Conservation (phyloP, 2,797 vertebrate genomes). For the Spinus olivaceus region DNA sequence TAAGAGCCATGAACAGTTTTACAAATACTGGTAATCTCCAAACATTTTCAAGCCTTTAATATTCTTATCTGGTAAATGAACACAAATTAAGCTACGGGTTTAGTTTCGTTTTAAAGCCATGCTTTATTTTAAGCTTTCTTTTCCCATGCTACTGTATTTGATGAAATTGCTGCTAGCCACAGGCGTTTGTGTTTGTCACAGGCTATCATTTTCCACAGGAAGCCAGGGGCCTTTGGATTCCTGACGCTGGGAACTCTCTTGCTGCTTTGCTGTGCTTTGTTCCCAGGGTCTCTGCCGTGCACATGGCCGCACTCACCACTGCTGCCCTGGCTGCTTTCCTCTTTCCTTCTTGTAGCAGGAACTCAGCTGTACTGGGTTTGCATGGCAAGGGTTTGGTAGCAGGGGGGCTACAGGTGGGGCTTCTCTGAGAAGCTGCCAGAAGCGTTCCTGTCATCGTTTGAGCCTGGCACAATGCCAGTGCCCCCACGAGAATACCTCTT, state of each 20-base stretch:
- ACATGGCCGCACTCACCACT: accelerated
- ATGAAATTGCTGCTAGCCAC: neutral
- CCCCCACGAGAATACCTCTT: no score
- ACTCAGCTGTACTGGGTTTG: accelerated
- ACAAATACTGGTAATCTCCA: neutral
- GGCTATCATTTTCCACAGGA: neutral
- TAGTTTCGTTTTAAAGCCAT: neutral
- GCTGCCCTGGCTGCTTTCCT: neutral
- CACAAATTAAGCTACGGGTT: neutral
- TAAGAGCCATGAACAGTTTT: neutral
- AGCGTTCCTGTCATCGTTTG: neutral
- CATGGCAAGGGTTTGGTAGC: neutral
- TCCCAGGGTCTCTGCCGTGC: neutral
- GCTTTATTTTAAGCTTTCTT: neutral
- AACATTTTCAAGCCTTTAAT: neutral
- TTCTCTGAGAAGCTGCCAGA: neutral
- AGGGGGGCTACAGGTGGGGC: neutral
- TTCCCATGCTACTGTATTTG: neutral
- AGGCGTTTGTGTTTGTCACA: neutral
- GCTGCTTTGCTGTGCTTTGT: neutral
- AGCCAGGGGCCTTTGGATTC: neutral
- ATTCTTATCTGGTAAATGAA: neutral
- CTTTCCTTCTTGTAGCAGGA: neutral
- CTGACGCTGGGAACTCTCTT: neutral
- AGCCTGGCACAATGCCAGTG: no score